phyloP scores from a whole-genome alignment of 2,888 invertebrate genomes.

The Yponomeuta sedellus region DNA sequence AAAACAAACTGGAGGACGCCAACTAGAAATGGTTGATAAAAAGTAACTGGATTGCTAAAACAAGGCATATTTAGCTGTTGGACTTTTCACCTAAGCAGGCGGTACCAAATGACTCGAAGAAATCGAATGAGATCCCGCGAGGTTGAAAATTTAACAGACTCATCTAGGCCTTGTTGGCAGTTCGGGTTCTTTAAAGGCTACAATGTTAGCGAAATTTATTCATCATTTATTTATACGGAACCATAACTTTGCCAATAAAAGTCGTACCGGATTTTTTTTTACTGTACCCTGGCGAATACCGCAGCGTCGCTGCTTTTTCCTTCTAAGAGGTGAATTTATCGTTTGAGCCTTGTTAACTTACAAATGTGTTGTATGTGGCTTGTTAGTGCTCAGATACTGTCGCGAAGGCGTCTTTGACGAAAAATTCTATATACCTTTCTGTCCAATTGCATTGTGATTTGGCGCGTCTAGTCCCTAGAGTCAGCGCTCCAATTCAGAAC shows the following conservation, averaged over 20 bases:
- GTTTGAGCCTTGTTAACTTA: slow-evolving; percentile 49
- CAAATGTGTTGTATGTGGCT: slow-evolving; percentile 48
- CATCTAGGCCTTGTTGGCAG: too few species aligned
- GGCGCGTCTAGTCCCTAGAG: too few species aligned
- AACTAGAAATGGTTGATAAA: too few species aligned
- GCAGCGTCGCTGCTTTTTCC: slow-evolving; percentile 13
- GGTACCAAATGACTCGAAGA: too few species aligned
- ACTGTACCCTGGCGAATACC: not conserved
- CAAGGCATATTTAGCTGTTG: too few species aligned
- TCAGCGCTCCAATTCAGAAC: too few species aligned
- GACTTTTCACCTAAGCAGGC: too few species aligned
- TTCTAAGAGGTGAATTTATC: slow-evolving; percentile 42
- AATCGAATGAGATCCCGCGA: too few species aligned
- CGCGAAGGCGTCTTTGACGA: not conserved
- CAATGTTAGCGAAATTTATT: not conserved
- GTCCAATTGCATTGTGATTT: not conserved
- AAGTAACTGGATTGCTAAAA: too few species aligned
- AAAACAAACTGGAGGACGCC: too few species aligned
- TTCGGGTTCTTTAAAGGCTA: not conserved
- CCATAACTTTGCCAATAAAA: not conserved
- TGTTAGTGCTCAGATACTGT: slow-evolving; percentile 33
- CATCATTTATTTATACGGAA: slow-evolving; percentile 1
- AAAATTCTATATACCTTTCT: not conserved
- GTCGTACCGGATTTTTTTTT: not conserved
- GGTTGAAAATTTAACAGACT: too few species aligned